phyloP scores from a whole-genome alignment of 1,140 invertebrate species.

The Odontomachus brunneus region DNA sequence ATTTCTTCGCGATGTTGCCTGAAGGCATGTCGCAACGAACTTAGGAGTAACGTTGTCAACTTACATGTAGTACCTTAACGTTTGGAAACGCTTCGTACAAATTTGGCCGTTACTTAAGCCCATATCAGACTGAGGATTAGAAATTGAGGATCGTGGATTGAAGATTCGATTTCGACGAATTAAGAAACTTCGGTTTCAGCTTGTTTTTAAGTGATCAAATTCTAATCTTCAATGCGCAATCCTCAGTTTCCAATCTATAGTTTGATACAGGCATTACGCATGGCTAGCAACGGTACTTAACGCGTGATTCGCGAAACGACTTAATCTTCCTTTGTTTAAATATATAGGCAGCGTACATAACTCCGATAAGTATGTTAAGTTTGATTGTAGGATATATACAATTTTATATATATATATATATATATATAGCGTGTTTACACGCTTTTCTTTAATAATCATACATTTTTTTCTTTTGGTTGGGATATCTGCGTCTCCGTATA shows the following conservation, averaged over 20 bases:
- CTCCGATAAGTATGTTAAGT: constrained; percentile 22
- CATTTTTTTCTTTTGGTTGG: background rate
- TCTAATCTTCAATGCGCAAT: too few relatives aligned
- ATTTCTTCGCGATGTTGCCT: background rate
- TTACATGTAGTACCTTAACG: constrained; percentile 23
- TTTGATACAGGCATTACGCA: too few relatives aligned
- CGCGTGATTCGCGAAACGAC: constrained; percentile 19
- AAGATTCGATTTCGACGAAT: too few relatives aligned
- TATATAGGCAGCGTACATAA: constrained; percentile 32
- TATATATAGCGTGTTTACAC: background rate
- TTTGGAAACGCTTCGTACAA: constrained; percentile 38
- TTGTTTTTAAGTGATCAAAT: too few relatives aligned
- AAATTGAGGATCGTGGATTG: too few relatives aligned
- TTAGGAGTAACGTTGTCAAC: background rate
- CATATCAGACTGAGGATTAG: too few relatives aligned
- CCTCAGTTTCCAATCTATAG: too few relatives aligned
- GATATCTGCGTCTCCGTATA: background rate
- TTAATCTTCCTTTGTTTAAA: constrained; percentile 31
- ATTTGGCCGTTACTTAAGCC: constrained; percentile 59
- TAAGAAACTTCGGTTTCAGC: too few relatives aligned
- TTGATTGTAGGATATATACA: constrained; percentile 15
- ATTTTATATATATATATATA: constrained; percentile 4
- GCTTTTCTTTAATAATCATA: constrained; percentile 5
- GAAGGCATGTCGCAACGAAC: too few relatives aligned
- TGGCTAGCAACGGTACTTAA: constrained; percentile 64